These are phyloP conservation scores for Morpho helenor DNA, from an alignment of 2,888 invertebrate species.

Conservation along the genomic window DNA sequence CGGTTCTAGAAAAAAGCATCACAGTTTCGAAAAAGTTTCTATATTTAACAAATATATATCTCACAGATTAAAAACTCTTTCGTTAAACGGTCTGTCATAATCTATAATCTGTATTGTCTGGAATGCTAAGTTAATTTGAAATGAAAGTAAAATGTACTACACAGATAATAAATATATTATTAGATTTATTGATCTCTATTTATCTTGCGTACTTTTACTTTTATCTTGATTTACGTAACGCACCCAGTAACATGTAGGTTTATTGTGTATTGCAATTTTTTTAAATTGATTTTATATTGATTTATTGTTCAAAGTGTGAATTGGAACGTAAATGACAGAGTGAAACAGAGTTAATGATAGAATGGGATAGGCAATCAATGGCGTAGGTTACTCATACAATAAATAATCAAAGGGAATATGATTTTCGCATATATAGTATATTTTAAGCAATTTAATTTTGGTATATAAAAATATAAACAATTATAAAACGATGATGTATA, in stretches of 20 bases:
- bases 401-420: too few relatives aligned
- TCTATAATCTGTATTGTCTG: constrained; percentile 2
- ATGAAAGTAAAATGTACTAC: constrained; percentile 9
- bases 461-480: too few relatives aligned
- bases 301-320: too few relatives aligned
- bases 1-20: too few relatives aligned
- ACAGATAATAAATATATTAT: not conserved
- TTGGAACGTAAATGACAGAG: too few relatives aligned
- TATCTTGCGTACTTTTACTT: constrained; percentile 9
- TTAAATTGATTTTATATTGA: too few relatives aligned
- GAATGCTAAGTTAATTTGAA: constrained; percentile 4
- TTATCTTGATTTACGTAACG: constrained; percentile 5
- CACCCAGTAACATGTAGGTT: not conserved
- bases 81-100: not conserved
- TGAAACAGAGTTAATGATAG: too few relatives aligned
- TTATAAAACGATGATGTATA: too few relatives aligned
- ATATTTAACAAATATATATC: not conserved
- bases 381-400: not conserved
- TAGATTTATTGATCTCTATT: constrained; percentile 7
- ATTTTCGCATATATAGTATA: too few relatives aligned
- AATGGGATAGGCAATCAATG: too few relatives aligned
- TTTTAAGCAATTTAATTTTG: too few relatives aligned
- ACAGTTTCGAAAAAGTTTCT: too few relatives aligned
- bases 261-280: not conserved
- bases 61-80: not conserved